Percentiles rank a stretch among this genome's conserved stretches.
phyloP scores from a whole-genome alignment of 2,888 invertebrate species.

The Pseudanteris insignis region DNA sequence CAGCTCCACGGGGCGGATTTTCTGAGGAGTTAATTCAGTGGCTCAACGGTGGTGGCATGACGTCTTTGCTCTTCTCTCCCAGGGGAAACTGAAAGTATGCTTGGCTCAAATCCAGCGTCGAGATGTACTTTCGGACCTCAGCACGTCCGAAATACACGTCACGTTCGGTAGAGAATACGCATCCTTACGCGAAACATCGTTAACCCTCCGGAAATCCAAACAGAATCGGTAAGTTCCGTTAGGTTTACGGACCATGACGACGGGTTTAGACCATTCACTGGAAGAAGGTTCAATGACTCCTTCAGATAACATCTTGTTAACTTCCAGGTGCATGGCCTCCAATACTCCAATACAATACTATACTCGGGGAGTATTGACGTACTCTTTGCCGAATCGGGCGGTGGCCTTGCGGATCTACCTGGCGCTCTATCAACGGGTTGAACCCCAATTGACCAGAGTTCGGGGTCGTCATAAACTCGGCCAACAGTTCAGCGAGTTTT shows the following conservation, averaged over 20 bases:
- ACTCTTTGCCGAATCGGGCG: constrained; percentile 1
- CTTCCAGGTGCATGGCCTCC: constrained; percentile 5
- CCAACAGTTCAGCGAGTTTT: neutral
- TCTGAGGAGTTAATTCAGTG: no score
- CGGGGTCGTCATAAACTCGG: constrained; percentile 23
- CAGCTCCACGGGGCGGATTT: no score
- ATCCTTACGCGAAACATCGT: constrained; percentile 38
- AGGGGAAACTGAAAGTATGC: constrained; percentile 23
- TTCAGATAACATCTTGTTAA: neutral
- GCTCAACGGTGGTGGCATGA: no score
- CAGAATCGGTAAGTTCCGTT: constrained; percentile 29
- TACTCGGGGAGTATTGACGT: neutral
- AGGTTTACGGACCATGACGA: neutral
- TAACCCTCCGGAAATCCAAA: constrained; percentile 53
- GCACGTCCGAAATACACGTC: constrained; percentile 48
- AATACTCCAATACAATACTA: no score
- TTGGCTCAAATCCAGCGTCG: constrained; percentile 52
- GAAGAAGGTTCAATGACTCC: constrained; percentile 10
- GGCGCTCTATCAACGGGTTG: constrained; percentile 4
- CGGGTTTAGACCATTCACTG: constrained; percentile 1
- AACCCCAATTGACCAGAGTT: neutral
- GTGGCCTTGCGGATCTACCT: constrained; percentile 1
- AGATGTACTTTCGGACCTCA: constrained; percentile 53
- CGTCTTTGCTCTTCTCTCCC: neutral
- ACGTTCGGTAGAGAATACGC: constrained; percentile 28